Evolutionary conservation across 2,113 vertebrate species (phyloP).

Genomic region (Lagopus muta): DNA sequence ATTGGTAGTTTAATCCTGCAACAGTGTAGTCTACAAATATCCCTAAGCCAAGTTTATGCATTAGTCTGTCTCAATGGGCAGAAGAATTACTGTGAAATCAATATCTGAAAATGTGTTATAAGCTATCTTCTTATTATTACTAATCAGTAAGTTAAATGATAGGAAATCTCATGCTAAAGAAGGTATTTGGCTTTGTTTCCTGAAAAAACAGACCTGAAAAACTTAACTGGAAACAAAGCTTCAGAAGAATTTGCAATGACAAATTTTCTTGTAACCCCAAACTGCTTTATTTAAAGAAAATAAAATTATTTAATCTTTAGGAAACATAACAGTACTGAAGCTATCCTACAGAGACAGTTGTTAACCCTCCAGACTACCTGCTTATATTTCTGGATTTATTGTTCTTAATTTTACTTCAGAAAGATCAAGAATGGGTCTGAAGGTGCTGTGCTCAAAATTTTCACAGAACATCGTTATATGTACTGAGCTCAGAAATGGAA

Average conservation of each 20-base stretch:
- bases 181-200: background rate
- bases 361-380: background rate
- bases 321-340: background rate
- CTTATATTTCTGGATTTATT: slow-evolving; percentile 1
- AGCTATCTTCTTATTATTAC: background rate
- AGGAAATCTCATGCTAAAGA: background rate
- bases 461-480: background rate
- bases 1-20: background rate
- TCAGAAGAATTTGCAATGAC: background rate
- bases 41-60: background rate
- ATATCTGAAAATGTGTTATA: background rate
- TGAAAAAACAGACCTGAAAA: background rate
- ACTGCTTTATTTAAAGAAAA: background rate
- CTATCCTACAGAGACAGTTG: background rate
- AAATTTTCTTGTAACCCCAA: background rate
- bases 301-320: background rate
- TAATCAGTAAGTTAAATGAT: background rate
- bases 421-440: background rate
- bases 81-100: background rate
- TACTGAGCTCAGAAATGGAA: background rate
- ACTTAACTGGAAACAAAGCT: background rate
- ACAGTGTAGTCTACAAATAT: background rate
- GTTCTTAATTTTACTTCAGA: background rate
- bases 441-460: background rate
- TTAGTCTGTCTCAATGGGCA: background rate